phyloP scores from a whole-genome alignment of 2,888 invertebrate genomes.

The Meteorus colon region DNA sequence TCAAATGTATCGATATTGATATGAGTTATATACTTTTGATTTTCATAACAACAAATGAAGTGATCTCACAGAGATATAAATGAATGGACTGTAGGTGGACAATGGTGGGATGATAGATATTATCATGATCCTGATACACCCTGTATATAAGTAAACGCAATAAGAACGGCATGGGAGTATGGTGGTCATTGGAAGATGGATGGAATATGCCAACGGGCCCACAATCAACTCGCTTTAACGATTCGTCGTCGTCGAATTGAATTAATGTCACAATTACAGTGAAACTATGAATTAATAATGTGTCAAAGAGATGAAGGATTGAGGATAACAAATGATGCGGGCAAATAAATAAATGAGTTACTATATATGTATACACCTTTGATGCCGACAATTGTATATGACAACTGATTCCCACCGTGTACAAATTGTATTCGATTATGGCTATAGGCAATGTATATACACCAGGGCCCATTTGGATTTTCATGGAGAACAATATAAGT shows the following conservation, averaged over 20 bases:
- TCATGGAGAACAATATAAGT: slow-evolving; percentile 11
- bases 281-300: slow-evolving; percentile 39
- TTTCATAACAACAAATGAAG: no score
- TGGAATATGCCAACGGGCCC: slow-evolving; percentile 38
- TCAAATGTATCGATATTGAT: no score
- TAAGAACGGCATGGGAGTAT: slow-evolving; percentile 32
- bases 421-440: slow-evolving; percentile 18
- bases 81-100: no score
- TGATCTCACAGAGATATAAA: no score
- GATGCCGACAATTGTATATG: slow-evolving; percentile 14
- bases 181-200: slow-evolving; percentile 37
- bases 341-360: neutral
- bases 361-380: neutral
- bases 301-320: slow-evolving; percentile 42
- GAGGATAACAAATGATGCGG: slow-evolving; percentile 41
- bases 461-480: neutral
- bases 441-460: neutral
- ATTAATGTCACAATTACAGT: slow-evolving; percentile 45
- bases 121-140: no score
- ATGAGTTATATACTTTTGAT: no score
- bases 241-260: slow-evolving; percentile 41
- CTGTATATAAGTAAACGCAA: neutral
- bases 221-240: slow-evolving; percentile 35
- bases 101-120: no score
- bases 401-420: slow-evolving; percentile 12